Evolutionary conservation across 2,888 invertebrate genomes (phyloP).

Genomic region (Adelognathus sp.): DNA sequence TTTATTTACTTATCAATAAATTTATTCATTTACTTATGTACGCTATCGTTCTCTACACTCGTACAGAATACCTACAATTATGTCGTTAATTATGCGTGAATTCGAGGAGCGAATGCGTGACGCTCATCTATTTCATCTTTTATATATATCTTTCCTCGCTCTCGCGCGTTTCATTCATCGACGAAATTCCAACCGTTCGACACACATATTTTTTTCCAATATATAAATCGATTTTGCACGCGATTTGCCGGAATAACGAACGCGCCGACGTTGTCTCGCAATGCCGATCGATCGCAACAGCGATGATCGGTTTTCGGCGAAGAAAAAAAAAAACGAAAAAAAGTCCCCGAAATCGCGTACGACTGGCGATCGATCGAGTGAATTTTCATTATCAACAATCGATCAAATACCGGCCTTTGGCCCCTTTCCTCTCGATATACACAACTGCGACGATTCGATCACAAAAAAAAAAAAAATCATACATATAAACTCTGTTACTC

Average conservation of each 20-base stretch:
- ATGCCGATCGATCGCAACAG: slow-evolving; percentile 22
- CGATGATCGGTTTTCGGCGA: slow-evolving; percentile 8
- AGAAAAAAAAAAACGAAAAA: background rate
- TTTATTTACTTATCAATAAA: background rate
- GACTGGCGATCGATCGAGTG: slow-evolving; percentile 44
- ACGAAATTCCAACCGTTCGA: background rate
- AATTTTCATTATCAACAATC: slow-evolving; percentile 27
- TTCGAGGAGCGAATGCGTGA: slow-evolving; percentile 77
- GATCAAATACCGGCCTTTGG: slow-evolving; percentile 44
- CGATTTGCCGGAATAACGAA: slow-evolving; percentile 48
- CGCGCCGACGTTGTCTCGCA: slow-evolving; percentile 30
- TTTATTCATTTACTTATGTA: slow-evolving; percentile 70
- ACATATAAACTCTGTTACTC: slow-evolving; percentile 7
- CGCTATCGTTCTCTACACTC: slow-evolving; percentile 78
- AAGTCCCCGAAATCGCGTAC: slow-evolving; percentile 28
- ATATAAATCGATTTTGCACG: slow-evolving; percentile 7
- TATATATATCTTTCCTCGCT: background rate
- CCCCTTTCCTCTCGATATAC: slow-evolving; percentile 26
- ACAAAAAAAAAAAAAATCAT: slow-evolving; percentile 19
- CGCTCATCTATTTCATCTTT: slow-evolving; percentile 63
- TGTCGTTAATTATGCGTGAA: slow-evolving; percentile 80
- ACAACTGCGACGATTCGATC: slow-evolving; percentile 19
- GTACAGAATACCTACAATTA: slow-evolving; percentile 80
- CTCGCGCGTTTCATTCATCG: background rate
- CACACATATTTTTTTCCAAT: background rate